Percentiles rank a stretch among this genome's conserved stretches.
These are phyloP conservation scores for Cairina moschata DNA, from an alignment of 2,113 vertebrate genomes.

Conservation along the genomic window DNA sequence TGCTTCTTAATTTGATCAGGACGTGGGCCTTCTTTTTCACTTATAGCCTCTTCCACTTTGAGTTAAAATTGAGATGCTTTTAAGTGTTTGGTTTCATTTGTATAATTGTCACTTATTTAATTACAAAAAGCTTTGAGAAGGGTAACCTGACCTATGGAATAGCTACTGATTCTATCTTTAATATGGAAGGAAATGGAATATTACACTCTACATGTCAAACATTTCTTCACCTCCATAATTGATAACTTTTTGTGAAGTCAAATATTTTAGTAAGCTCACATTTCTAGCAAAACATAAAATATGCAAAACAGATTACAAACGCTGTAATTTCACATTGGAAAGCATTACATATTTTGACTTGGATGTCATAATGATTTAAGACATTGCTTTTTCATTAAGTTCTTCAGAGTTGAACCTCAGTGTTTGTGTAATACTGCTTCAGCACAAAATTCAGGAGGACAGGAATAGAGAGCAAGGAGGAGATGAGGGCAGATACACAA, in stretches of 20 bases:
- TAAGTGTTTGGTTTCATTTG: not conserved
- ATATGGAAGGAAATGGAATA: not conserved
- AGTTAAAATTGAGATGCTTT: not conserved
- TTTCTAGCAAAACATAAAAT: not conserved
- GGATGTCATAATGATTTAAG: not conserved
- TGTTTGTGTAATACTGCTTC: not conserved
- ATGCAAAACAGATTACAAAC: not conserved
- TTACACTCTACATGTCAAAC: not conserved
- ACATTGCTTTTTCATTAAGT: not conserved
- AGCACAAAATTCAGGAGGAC: not conserved
- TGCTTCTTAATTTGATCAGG: not conserved
- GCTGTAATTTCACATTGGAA: not conserved
- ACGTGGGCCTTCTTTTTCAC: not conserved
- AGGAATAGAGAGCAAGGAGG: not conserved
- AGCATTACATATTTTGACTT: not conserved
- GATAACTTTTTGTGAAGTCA: not conserved
- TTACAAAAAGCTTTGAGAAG: not conserved
- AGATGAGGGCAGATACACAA: not conserved
- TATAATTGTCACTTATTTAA: not conserved
- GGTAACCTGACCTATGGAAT: not conserved
- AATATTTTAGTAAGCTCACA: not conserved
- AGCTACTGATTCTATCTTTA: not conserved
- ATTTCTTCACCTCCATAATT: not conserved
- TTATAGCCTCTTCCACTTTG: not conserved
- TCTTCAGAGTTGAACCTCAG: not conserved